phyloP scores from a whole-genome alignment of 2,113 vertebrate genomes.

The Paedocypris sp. region DNA sequence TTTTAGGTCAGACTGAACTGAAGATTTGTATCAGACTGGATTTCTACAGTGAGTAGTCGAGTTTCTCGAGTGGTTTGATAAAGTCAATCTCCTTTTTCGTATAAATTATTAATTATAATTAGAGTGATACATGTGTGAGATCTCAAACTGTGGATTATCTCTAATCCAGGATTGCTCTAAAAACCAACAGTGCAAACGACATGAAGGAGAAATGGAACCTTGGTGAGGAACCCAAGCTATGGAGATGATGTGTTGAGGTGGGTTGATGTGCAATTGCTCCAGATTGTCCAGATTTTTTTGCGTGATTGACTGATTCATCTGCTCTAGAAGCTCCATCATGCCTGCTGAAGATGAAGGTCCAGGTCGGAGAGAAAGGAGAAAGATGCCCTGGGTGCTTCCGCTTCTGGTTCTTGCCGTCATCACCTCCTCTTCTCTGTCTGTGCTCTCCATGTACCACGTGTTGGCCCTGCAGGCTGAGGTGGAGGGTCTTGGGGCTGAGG shows the following conservation, averaged over 20 bases:
- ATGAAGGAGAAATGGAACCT: background rate
- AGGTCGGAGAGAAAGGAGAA: conserved; percentile 31
- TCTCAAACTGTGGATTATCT: background rate
- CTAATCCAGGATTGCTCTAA: background rate
- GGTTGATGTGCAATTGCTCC: background rate
- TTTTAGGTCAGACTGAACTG: background rate
- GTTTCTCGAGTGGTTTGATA: no score
- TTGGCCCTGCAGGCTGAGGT: conserved; percentile 74
- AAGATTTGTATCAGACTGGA: background rate
- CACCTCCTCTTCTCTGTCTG: conserved; percentile 70
- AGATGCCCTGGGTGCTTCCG: conserved; percentile 52
- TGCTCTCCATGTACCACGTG: conserved; percentile 68
- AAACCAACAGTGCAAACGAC: background rate
- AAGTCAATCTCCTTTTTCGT: no score
- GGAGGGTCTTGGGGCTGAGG: conserved; percentile 60
- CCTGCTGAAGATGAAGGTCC: conserved; percentile 12
- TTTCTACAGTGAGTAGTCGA: background rate
- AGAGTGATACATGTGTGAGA: background rate
- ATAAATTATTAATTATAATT: no score
- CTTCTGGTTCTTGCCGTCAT: conserved; percentile 66
- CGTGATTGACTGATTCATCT: background rate
- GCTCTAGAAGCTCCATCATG: conserved; percentile 11
- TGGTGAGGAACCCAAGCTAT: background rate
- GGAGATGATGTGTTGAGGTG: background rate
- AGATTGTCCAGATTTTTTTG: background rate